Percentiles rank a stretch among this genome's conserved stretches.
Evolutionary conservation across 2,888 invertebrate species (phyloP).

Genomic region (Microchrysa polita): DNA sequence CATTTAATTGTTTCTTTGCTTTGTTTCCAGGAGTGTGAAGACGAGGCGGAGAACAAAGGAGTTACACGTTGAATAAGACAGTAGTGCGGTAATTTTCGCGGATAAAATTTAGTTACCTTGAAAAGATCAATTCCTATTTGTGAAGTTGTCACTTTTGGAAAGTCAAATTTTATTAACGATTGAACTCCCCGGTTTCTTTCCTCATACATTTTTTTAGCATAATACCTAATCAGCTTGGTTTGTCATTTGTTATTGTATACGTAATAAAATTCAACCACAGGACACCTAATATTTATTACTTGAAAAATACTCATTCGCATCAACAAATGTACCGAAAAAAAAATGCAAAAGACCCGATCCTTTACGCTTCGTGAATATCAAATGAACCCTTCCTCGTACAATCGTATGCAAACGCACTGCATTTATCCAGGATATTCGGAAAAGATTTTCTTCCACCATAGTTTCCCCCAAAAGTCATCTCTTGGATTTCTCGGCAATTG

Average conservation of each 20-base stretch:
- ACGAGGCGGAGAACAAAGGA: neutral
- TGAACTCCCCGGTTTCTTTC: too few relatives aligned
- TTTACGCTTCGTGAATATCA: constrained; percentile 39
- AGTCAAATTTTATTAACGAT: too few relatives aligned
- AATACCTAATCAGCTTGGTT: too few relatives aligned
- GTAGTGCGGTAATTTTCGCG: too few relatives aligned
- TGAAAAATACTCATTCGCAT: neutral
- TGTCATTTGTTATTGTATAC: too few relatives aligned
- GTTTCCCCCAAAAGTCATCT: constrained; percentile 2
- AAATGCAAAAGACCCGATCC: constrained; percentile 21
- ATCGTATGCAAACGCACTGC: neutral
- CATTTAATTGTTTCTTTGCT: constrained; percentile 41
- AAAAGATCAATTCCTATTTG: too few relatives aligned
- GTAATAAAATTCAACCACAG: too few relatives aligned
- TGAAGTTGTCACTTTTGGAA: too few relatives aligned
- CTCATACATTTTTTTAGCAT: too few relatives aligned
- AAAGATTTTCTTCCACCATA: constrained; percentile 12
- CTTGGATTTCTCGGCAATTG: constrained; percentile 26
- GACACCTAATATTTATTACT: neutral
- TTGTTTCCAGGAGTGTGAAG: neutral
- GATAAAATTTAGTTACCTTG: too few relatives aligned
- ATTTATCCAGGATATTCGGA: constrained; percentile 1
- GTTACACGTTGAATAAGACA: too few relatives aligned
- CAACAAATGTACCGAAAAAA: neutral
- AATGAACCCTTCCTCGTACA: constrained; percentile 24